These are phyloP conservation scores for Gallinago paraguaiae DNA, from an alignment of 2,113 vertebrate genomes.

Conservation along the genomic window DNA sequence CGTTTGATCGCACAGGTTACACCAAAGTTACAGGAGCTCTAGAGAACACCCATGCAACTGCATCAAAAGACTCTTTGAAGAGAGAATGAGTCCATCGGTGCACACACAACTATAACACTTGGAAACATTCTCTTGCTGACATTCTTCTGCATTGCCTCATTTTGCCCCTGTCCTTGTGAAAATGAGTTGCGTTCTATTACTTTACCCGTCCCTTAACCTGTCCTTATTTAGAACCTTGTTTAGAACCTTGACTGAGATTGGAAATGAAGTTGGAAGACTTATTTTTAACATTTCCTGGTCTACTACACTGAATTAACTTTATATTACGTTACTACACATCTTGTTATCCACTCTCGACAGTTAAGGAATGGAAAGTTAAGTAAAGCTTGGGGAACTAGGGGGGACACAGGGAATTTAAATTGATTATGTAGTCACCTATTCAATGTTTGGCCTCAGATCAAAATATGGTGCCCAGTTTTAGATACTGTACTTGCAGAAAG, in stretches of 20 bases:
- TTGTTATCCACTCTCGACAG: neutral
- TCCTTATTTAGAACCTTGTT: neutral
- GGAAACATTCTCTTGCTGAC: neutral
- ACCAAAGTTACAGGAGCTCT: rapidly evolving
- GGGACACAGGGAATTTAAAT: neutral
- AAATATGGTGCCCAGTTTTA: neutral
- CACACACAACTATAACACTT: neutral
- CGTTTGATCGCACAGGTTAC: neutral
- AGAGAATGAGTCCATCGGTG: neutral
- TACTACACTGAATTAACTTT: neutral
- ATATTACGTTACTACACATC: neutral
- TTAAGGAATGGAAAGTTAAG: neutral
- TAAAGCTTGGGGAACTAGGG: neutral
- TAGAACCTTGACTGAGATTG: neutral
- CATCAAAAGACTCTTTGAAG: neutral
- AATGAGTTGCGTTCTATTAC: neutral
- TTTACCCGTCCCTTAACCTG: neutral
- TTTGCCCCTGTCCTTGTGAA: neutral
- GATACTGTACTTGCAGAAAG: neutral
- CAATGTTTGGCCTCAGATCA: neutral
- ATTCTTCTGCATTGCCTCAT: neutral
- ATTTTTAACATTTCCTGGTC: neutral
- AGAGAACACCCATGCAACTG: neutral
- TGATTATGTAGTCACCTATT: neutral
- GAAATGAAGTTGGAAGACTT: neutral